These are phyloP conservation scores for Microvelia longipes DNA, from an alignment of 1,140 invertebrate genomes.

Conservation along the genomic window DNA sequence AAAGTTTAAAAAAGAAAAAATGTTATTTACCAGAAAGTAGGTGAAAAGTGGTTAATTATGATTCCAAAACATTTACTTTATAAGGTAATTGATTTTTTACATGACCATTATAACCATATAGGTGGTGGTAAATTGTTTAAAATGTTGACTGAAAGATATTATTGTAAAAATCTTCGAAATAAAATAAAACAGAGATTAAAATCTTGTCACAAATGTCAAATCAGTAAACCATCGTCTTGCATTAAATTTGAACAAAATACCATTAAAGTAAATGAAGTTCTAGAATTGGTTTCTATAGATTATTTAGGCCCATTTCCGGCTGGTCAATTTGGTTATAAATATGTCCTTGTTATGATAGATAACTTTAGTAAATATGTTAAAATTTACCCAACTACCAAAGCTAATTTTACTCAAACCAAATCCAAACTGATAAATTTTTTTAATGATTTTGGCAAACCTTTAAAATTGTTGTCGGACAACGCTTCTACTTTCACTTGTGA, in stretches of 20 bases:
- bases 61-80: not conserved
- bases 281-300: not conserved
- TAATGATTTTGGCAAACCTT: not conserved
- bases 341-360: not conserved
- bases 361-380: not conserved
- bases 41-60: not conserved
- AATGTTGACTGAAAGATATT: not conserved
- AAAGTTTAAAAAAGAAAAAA: too few species aligned
- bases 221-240: not conserved
- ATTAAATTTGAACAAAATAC: not conserved
- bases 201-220: constrained; percentile 1
- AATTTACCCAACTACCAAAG: not conserved
- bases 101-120: not conserved
- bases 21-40: not conserved
- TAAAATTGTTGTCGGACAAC: not conserved
- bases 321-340: not conserved
- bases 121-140: not conserved
- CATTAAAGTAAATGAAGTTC: not conserved
- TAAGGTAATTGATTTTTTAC: not conserved
- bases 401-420: not conserved
- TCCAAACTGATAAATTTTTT: not conserved
- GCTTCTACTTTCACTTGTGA: not conserved
- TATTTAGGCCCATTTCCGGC: not conserved
- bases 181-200: not conserved
- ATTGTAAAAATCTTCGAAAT: not conserved